phyloP scores from a whole-genome alignment of 2,888 invertebrate genomes.

The Drosophila suboccidentalis region DNA sequence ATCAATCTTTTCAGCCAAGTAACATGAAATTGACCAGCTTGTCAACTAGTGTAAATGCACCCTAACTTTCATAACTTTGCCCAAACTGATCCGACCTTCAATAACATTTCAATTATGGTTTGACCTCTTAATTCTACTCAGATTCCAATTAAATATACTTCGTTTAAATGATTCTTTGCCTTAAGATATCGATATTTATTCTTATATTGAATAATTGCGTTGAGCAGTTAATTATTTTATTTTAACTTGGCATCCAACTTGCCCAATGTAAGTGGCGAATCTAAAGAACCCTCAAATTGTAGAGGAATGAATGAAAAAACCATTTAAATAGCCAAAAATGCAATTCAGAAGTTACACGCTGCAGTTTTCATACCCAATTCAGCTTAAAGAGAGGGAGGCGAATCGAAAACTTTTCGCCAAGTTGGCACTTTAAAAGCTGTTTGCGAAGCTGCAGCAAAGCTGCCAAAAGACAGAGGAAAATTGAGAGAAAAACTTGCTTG shows the following conservation, averaged over 20 bases:
- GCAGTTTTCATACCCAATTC: conserved; percentile 28
- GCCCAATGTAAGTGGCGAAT: neutral
- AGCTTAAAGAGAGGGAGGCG: conserved; percentile 34
- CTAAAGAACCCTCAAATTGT: neutral
- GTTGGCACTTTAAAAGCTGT: conserved; percentile 78
- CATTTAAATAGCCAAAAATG: conserved; percentile 61
- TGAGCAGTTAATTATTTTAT: no score
- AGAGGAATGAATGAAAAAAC: conserved; percentile 21
- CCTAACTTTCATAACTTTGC: no score
- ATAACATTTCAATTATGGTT: no score
- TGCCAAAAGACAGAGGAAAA: conserved; percentile 19
- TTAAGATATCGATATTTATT: no score
- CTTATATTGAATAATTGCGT: no score
- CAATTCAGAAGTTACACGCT: conserved; percentile 52
- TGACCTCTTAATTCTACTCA: no score
- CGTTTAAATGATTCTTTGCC: no score
- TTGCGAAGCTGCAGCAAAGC: conserved; percentile 42
- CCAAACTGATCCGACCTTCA: no score
- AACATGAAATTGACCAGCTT: no score
- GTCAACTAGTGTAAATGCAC: no score
- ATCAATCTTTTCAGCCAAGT: no score
- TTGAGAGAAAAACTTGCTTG: conserved; percentile 1
- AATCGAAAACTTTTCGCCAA: conserved; percentile 64
- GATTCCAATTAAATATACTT: no score
- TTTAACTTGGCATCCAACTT: neutral